Base-by-base conservation (phyloP, 1,140 invertebrate genomes). In the Nasonia vitripennis region DNA sequence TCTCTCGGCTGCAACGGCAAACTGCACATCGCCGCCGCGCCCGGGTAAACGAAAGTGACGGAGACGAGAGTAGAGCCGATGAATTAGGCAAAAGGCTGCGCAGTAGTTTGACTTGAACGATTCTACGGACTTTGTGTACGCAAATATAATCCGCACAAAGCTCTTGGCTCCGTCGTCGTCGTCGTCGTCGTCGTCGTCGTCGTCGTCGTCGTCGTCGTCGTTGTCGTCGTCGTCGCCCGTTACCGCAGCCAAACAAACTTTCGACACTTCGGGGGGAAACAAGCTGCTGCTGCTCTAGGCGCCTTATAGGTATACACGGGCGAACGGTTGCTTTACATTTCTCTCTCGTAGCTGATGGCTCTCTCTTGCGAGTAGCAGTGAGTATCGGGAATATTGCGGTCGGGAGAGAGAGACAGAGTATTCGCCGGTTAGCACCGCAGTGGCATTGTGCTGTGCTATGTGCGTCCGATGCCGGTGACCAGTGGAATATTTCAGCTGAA, bases 171-270 rank as follows among this genome's bases (percentile, higher is more conserved):
- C 10, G 31, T 27, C 20, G 31, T 27, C 78, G 17, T 27, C 17
- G 27, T 27, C 27, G 27, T 27, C 10, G 31, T 27, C 20, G 31
- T 27, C 78, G 17, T 27, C 17, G 55, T 62, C 27, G 27, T 27
- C n/a, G 27, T 27, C 27, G 27, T 27, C 10, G 31, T 27, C 20
- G 31, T 27, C 78, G 17, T 27, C 17, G 55, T 62, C 27, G 27
- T 27, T 1, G 27, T 27, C 55, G 55, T 5, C 55, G 55, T 6
- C 55, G 34, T 79, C 6, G 9, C 68, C 14, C 23, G 1, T 12
- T 17, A 37, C 70, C 81, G 4, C 70, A 62, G 55, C 55, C 55
- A 62, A 74, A 51, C 71, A 82, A 82, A 82, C 81, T 82, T 82
- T 34, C 17, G 71, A 27, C 62, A 2, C 81, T 62, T 55, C 23